Percentiles rank a stretch among this genome's conserved stretches.
Conservation (phyloP, 2,113 vertebrate genomes). For the Gallinago paraguaiae region DNA sequence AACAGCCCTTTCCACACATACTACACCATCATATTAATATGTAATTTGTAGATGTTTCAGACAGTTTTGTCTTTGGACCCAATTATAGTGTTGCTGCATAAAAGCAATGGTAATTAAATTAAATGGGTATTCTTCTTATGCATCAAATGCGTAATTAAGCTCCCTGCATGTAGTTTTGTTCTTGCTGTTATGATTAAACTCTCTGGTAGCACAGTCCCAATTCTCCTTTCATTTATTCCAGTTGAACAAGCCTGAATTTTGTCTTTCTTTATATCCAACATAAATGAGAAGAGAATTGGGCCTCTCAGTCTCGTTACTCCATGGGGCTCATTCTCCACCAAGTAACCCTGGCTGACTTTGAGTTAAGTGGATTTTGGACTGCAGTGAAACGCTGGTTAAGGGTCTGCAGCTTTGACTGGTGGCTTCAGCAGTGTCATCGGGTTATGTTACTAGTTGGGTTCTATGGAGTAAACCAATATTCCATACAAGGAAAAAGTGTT, state of each 20-base stretch:
- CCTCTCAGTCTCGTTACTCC: background rate
- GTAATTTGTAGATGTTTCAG: background rate
- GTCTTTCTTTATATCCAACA: background rate
- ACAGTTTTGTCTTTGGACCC: constrained; percentile 6
- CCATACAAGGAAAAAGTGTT: background rate
- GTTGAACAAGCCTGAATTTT: constrained; percentile 17
- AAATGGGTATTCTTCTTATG: constrained; percentile 40
- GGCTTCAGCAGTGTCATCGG: background rate
- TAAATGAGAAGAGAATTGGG: background rate
- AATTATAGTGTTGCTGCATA: background rate
- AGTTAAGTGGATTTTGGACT: background rate
- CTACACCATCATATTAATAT: background rate
- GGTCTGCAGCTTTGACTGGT: background rate
- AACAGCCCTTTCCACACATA: background rate
- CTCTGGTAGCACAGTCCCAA: constrained; percentile 2
- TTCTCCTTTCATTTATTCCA: constrained; percentile 39
- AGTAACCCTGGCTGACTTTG: background rate
- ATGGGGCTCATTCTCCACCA: background rate
- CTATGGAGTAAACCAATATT: background rate
- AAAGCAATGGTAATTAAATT: constrained; percentile 54
- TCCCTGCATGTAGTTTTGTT: constrained; percentile 31
- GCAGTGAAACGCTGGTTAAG: background rate
- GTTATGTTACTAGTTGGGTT: background rate
- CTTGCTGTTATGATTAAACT: constrained; percentile 29
- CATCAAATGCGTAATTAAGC: constrained; percentile 36